Conservation (phyloP, 2,113 vertebrate genomes). For the Periophthalmodon schlosseri region DNA sequence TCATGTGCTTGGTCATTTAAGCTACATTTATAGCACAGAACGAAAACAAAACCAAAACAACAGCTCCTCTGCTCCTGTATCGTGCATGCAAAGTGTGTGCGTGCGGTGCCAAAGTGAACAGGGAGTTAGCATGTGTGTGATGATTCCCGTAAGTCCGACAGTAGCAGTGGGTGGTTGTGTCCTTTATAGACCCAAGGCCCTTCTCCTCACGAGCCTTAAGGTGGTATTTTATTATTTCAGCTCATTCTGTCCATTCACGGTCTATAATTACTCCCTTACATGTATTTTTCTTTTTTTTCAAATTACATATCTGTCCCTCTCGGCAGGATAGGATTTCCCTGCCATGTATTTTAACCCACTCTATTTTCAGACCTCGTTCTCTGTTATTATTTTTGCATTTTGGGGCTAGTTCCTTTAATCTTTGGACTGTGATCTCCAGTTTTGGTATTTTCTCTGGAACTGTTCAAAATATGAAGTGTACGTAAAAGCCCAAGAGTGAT, state of each 20-base stretch:
- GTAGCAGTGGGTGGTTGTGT: conserved; percentile 50
- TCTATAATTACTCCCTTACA: conserved; percentile 78
- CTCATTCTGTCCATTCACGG: conserved; percentile 70
- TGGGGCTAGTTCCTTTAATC: conserved; percentile 76
- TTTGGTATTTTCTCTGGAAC: conserved; percentile 72
- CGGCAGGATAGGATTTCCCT: conserved; percentile 74
- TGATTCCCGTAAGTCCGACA: conserved; percentile 61
- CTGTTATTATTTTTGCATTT: conserved; percentile 81
- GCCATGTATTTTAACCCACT: conserved; percentile 69
- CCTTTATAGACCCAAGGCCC: conserved; percentile 61
- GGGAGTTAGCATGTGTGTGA: conserved; percentile 24
- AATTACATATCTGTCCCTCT: conserved; percentile 80
- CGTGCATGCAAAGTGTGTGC: neutral
- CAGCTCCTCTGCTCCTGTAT: too few species aligned
- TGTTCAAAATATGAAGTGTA: conserved; percentile 40
- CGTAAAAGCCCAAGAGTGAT: conserved; percentile 6
- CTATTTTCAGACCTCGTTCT: conserved; percentile 77
- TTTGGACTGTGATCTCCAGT: conserved; percentile 60
- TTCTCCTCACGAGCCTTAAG: conserved; percentile 66
- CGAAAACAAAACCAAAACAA: neutral
- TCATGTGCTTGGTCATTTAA: neutral
- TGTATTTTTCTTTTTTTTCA: conserved; percentile 64
- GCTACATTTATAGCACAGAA: neutral
- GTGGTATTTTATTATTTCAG: conserved; percentile 79
- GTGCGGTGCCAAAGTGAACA: conserved; percentile 17